phyloP scores from a whole-genome alignment of 2,797 vertebrate species.

The Sebastes ruberrimus region DNA sequence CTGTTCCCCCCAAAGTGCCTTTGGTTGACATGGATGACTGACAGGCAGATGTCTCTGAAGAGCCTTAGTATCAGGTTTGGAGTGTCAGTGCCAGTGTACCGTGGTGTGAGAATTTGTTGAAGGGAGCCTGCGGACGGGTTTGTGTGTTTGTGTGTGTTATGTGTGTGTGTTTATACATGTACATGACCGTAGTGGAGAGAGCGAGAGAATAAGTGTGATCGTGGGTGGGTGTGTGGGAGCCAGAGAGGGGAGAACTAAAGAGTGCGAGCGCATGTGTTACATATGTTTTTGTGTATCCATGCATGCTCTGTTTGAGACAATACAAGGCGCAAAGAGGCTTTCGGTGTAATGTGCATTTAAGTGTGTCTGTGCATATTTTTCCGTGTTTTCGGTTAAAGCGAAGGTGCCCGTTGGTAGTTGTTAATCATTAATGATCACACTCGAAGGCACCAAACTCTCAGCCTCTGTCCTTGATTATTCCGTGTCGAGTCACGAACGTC shows the following conservation, averaged over 20 bases:
- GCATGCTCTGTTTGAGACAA: constrained; percentile 26
- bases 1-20: constrained; percentile 21
- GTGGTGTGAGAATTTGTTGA: constrained; percentile 56
- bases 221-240: constrained; percentile 17
- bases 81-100: constrained; percentile 46
- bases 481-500: constrained; percentile 16
- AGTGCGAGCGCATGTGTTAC: constrained; percentile 31
- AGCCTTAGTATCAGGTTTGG: constrained; percentile 65
- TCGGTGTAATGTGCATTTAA: constrained; percentile 64
- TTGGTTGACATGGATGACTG: constrained; percentile 61
- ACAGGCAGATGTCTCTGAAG: constrained; percentile 68
- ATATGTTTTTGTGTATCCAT: constrained; percentile 59
- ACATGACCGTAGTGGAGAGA: neutral
- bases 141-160: neutral
- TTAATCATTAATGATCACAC: constrained; percentile 61
- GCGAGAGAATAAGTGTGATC: constrained; percentile 8
- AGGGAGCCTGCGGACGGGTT: constrained; percentile 22
- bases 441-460: constrained; percentile 16
- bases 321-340: constrained; percentile 56
- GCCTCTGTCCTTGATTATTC: constrained; percentile 38
- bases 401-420: constrained; percentile 22
- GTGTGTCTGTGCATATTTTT: constrained; percentile 19
- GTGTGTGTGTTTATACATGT: constrained; percentile 15
- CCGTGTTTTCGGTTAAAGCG: constrained; percentile 10
- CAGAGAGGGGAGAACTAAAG: constrained; percentile 4